phyloP scores from a whole-genome alignment of 1,140 invertebrate genomes.

The Yoshiicerus persimilis region DNA sequence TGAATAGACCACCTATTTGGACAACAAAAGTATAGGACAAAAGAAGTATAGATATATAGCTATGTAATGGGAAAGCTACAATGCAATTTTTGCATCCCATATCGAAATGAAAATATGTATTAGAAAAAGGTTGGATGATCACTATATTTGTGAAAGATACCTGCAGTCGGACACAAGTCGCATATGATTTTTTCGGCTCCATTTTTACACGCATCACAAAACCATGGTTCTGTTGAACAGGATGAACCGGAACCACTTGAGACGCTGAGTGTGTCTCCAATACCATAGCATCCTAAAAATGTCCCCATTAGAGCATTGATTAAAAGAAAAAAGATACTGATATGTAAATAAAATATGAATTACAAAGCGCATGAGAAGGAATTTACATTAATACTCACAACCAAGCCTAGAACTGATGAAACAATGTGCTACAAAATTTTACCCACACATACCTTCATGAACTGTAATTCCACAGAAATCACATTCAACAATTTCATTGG shows the following conservation, averaged over 20 bases:
- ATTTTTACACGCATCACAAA: slow-evolving; percentile 96
- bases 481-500: slow-evolving; percentile 96
- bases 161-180: slow-evolving; percentile 81
- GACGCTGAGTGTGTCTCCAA: slow-evolving; percentile 86
- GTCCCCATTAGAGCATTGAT: background rate
- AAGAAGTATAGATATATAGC: too few relatives aligned
- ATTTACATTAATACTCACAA: too few relatives aligned
- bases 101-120: too few relatives aligned
- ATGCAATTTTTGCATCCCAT: too few relatives aligned
- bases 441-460: slow-evolving; percentile 73
- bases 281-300: slow-evolving; percentile 83
- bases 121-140: too few relatives aligned
- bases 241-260: slow-evolving; percentile 81
- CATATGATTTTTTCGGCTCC: slow-evolving; percentile 81
- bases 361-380: too few relatives aligned
- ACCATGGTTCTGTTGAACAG: slow-evolving; percentile 95
- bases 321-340: background rate
- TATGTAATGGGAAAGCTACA: too few relatives aligned
- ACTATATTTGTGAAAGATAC: slow-evolving; percentile 53
- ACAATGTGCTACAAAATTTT: background rate
- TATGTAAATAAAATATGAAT: background rate
- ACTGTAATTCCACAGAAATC: slow-evolving; percentile 94
- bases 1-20: slow-evolving; percentile 87
- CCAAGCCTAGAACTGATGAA: too few relatives aligned
- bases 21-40: too few relatives aligned